Conservation (phyloP, 2,888 invertebrate genomes). For the Mesoligia furuncula region DNA sequence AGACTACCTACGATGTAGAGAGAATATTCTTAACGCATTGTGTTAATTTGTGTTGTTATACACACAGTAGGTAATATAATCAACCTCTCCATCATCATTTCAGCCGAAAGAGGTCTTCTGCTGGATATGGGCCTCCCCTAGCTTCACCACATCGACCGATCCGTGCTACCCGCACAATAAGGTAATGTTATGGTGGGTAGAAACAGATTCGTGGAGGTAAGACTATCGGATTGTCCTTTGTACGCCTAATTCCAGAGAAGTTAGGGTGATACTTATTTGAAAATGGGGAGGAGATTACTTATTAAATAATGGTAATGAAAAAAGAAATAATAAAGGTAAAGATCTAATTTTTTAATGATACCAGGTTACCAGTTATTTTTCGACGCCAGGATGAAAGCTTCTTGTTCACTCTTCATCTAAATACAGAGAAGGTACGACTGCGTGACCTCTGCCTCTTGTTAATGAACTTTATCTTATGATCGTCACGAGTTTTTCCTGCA, state of each 20-base stretch:
- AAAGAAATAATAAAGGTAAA: too few relatives aligned
- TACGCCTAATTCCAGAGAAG: background rate
- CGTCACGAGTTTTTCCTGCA: too few relatives aligned
- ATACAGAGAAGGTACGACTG: background rate
- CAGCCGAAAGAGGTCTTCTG: background rate
- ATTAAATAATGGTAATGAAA: background rate
- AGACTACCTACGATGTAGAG: slow-evolving; percentile 1
- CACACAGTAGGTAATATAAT: background rate
- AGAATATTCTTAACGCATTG: background rate
- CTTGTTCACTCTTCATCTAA: background rate
- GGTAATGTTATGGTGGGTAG: background rate
- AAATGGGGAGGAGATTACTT: too few relatives aligned
- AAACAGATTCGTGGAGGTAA: too few relatives aligned
- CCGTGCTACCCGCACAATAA: too few relatives aligned
- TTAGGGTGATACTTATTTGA: background rate
- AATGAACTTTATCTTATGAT: too few relatives aligned
- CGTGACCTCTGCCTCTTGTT: too few relatives aligned
- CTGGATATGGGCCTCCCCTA: background rate
- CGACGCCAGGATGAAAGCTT: background rate
- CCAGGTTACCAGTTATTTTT: background rate
- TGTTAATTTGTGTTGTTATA: background rate
- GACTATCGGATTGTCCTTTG: background rate
- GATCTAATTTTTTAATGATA: background rate
- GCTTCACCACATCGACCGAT: background rate
- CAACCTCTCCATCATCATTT: background rate